A percentile compares a stretch with the other conserved stretches of the same genome.
Conservation (phyloP, 2,113 vertebrate species). For the Neotoma lepida region DNA sequence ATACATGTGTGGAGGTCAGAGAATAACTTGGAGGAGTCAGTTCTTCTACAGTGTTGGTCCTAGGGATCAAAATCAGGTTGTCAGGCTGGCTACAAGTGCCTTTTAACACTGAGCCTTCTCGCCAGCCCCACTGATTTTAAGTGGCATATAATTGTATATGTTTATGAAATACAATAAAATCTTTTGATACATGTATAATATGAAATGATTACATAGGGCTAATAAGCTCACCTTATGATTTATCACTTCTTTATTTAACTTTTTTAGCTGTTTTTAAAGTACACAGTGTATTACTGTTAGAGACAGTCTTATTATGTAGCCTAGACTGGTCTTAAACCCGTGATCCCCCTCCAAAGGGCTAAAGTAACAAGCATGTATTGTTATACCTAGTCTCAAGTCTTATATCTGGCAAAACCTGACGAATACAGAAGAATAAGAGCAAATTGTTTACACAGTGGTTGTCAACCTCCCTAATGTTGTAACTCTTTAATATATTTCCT, state of each 20-base stretch:
- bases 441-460: background rate
- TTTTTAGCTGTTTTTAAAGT: background rate
- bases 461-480: background rate
- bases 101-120: background rate
- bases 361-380: background rate
- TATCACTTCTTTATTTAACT: background rate
- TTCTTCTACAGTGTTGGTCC: background rate
- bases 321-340: background rate
- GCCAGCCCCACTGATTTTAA: background rate
- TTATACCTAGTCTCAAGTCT: background rate
- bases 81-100: background rate
- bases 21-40: background rate
- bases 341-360: background rate
- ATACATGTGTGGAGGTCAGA: background rate
- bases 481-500: background rate
- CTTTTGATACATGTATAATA: background rate
- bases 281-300: background rate
- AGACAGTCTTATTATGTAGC: background rate
- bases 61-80: background rate
- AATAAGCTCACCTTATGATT: background rate
- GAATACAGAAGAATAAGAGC: background rate
- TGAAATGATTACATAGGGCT: background rate
- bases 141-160: background rate
- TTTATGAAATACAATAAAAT: background rate
- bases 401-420: slow-evolving; percentile 10